These are phyloP conservation scores for Procambarus clarkii DNA, from an alignment of 1,140 invertebrate genomes.

Conservation along the genomic window DNA sequence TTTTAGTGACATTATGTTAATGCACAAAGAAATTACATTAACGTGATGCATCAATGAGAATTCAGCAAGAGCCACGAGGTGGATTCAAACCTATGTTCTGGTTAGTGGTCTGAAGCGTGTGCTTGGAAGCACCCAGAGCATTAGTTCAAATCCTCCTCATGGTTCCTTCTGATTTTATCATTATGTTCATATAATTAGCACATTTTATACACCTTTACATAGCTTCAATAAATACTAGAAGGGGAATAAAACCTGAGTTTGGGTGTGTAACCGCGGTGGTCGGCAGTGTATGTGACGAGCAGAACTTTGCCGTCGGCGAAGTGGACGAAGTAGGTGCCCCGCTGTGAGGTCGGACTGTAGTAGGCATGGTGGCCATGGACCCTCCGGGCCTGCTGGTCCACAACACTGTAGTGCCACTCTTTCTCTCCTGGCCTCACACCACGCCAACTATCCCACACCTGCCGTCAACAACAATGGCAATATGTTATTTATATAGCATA, in stretches of 20 bases:
- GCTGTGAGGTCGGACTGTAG: slow-evolving; percentile 13
- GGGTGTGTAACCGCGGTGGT: slow-evolving; percentile 42
- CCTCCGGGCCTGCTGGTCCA: background rate
- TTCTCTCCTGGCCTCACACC: background rate
- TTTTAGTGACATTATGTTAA: no score
- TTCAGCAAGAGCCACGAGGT: no score
- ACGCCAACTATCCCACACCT: background rate
- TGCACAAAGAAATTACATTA: no score
- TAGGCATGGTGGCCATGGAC: slow-evolving; percentile 19
- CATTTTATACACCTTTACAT: no score
- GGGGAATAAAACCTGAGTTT: slow-evolving; percentile 25
- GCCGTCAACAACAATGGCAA: background rate
- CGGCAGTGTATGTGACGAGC: slow-evolving; percentile 45
- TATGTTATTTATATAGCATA: no score
- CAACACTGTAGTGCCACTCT: background rate
- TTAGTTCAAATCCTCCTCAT: no score
- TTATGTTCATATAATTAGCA: no score
- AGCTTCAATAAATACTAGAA: background rate
- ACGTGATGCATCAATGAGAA: no score
- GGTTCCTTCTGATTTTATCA: no score
- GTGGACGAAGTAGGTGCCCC: slow-evolving; percentile 41
- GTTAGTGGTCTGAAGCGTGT: no score
- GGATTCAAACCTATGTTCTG: no score
- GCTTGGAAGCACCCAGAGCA: no score
- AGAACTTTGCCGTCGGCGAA: slow-evolving; percentile 17